Base-by-base conservation (phyloP, 2,888 invertebrate genomes). In the Dynastes grantii region DNA sequence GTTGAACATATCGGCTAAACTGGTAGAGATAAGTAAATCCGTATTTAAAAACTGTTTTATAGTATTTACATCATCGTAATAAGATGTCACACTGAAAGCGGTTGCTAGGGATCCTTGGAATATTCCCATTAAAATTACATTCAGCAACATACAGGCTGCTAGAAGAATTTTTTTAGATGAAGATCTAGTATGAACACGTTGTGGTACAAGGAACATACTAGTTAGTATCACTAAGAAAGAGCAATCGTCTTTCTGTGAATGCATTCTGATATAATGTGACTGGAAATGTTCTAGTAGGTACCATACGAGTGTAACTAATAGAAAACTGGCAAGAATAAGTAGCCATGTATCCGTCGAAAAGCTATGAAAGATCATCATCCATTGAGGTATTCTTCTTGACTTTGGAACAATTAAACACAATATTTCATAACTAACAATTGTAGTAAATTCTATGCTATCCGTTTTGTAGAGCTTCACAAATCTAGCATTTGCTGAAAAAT, bases 321-420 rank as follows among this genome's bases (percentile, higher is more conserved):
- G 32, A 29, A 79, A 73, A 13, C 27, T 53, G n/a, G n/a, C 64
- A 0, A 80, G 5, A 5, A 84, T 71, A 9, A 78, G 73, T 16
- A 80, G 8, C 84, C 84, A 79, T 71, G 83, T 81, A 51, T 71
- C 63, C 11, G 65, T 75, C 53, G 84, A 82, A 79, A 88, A 89
- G 51, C 87, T 86, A 49, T 85, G 82, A 80, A 89, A 88, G 2
- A 89, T 85, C 51, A 87, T 86, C 64, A 86, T 82, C 89, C 89
- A 90, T 76, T 89, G 86, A 0, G 90, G 90, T 45, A 89, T 85
- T 70, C 84, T 83, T 27, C 81, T 78, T 2, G 90, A 85, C 83
- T 89, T 89, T 0, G 89, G 89, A 1, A 89, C 89, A 2, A 90
- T 82, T 9, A 90, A 83, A 81, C 90, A 90, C 6, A 90, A 81